Evolutionary conservation across 2,797 vertebrate species (phyloP), one percentile per base, ranked within the genome.

Genomic region (Xiphorhynchus erythropygius): DNA sequence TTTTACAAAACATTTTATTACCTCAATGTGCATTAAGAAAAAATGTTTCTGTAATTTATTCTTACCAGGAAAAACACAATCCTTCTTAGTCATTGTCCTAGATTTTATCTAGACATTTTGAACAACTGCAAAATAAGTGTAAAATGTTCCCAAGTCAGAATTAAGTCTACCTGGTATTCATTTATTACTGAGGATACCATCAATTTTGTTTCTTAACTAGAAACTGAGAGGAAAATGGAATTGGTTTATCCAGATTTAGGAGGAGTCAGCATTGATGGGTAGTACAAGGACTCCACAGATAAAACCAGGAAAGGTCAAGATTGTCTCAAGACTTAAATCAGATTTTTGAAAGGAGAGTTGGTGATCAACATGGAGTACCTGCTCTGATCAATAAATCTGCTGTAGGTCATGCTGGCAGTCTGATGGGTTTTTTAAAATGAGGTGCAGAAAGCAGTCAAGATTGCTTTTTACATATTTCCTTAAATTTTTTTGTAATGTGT

Each of bases 1-100:
- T 80, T 96, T 74, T 80, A 87, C 24, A 84, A 89, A 92, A 89
- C 35, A 74, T 39, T 78, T 42, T 65, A 84, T 21, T 82, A 79
- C 9, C 15, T 75, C 32, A 52, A 11, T 84, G 41, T 27, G 11
- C 18, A 60, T 67, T 63, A 87, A 68, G 37, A 44, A 77, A 77
- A 79, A 92, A 59, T 49, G 2, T 44, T 84, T 74, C 18, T 87
- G 9, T 30, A 73, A 91, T 75, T 53, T 77, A 71, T 85, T 83
- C 21, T 10, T 68, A 44, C 30, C 7, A 74, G 22, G 55, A 74
- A 90, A 86, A 80, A 39, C 9, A 63, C 5, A 68, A 3, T 57
- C 35, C 5, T 13, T 21, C 28, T 81, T 93, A 57, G 8, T 79
- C 69, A 75, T 53, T 74, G 27, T 30, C 24, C 41, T 78, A 46